phyloP scores from a whole-genome alignment of 2,113 vertebrate genomes.

The Zootoca vivipara region DNA sequence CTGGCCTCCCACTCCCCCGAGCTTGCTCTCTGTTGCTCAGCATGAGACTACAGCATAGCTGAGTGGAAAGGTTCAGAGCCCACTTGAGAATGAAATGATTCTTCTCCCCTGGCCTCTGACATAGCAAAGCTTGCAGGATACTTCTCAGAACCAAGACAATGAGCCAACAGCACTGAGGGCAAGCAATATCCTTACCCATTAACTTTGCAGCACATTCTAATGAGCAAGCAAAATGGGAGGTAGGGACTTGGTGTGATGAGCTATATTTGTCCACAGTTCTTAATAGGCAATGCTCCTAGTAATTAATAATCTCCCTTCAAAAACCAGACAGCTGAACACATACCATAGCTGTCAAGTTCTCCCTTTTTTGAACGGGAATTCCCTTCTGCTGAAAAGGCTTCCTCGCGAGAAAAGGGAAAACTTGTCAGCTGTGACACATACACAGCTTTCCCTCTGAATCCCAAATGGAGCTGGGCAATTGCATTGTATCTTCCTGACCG shows the following conservation, averaged over 20 bases:
- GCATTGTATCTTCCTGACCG: not conserved
- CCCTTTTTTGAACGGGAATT: too few species aligned
- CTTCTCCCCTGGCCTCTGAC: not conserved
- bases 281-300: not conserved
- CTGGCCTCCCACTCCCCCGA: too few species aligned
- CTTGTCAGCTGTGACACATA: too few species aligned
- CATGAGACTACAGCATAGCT: not conserved
- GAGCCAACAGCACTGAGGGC: not conserved
- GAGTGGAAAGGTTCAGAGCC: not conserved
- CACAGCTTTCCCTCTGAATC: not conserved
- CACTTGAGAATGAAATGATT: not conserved
- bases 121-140: not conserved
- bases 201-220: not conserved
- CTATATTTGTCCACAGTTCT: not conserved
- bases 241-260: too few species aligned
- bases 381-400: too few species aligned
- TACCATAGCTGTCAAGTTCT: too few species aligned
- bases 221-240: not conserved
- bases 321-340: rapidly evolving
- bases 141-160: not conserved
- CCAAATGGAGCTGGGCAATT: not conserved
- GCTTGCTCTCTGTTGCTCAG: not conserved
- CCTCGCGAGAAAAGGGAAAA: too few species aligned
- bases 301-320: not conserved
- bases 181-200: not conserved